Percentiles rank a stretch among this genome's conserved stretches.
These are phyloP conservation scores for Bombus balteatus DNA, from an alignment of 1,140 invertebrate species.

Conservation along the genomic window DNA sequence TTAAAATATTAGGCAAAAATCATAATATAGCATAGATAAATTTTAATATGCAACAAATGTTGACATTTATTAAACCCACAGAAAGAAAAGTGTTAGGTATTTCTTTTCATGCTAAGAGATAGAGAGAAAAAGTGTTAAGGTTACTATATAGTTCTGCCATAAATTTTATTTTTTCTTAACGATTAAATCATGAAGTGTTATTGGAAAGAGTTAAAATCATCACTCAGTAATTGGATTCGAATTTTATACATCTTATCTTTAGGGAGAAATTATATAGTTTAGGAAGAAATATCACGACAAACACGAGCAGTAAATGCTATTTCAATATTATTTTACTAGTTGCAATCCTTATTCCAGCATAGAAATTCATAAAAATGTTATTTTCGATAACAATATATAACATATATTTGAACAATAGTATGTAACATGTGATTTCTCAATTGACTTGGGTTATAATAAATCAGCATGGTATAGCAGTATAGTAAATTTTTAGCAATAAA, in stretches of 20 bases:
- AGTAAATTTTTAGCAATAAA: background rate
- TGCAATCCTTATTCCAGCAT: background rate
- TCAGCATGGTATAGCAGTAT: background rate
- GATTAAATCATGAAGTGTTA: constrained; percentile 19
- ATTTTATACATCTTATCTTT: constrained; percentile 36
- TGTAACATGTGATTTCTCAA: background rate
- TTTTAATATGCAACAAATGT: constrained; percentile 34
- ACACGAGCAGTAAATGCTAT: constrained; percentile 50
- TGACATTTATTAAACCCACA: constrained; percentile 17
- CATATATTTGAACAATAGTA: background rate
- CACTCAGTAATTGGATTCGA: constrained; percentile 11
- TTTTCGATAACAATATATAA: background rate
- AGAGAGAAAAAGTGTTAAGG: constrained; percentile 12
- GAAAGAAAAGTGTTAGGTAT: constrained; percentile 26
- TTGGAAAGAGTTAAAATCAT: constrained; percentile 44
- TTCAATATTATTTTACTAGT: background rate
- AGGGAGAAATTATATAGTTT: constrained; percentile 27
- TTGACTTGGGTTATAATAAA: constrained; percentile 12
- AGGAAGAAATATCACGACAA: constrained; percentile 60
- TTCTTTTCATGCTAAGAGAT: background rate
- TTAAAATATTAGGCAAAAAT: constrained; percentile 53
- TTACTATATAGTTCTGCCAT: background rate
- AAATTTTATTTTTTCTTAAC: background rate
- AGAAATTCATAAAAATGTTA: constrained; percentile 3
- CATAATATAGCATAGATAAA: constrained; percentile 49